Percentiles rank a stretch among this genome's conserved stretches.
Conservation (phyloP, 2,888 invertebrate genomes). For the Congeria kusceri region DNA sequence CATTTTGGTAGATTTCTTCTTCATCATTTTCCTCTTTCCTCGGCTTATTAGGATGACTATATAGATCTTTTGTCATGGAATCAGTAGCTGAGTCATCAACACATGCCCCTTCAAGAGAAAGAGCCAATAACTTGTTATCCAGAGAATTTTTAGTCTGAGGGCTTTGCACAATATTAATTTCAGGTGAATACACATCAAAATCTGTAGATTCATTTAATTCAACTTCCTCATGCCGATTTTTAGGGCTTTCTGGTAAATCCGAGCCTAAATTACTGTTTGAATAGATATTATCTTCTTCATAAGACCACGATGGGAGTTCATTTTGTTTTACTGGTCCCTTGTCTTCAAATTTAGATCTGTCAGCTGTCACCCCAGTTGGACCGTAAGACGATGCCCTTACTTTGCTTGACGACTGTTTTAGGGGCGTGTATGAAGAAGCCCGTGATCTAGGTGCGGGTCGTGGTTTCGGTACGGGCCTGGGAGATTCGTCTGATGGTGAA, state of each 20-base stretch:
- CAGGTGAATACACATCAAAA: too few relatives aligned
- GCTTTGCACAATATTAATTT: background rate
- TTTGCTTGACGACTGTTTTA: background rate
- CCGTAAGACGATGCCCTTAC: background rate
- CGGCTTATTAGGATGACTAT: slow-evolving; percentile 29
- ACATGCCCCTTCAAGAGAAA: slow-evolving; percentile 31
- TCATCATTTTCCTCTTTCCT: slow-evolving; percentile 2
- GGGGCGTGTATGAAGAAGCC: background rate
- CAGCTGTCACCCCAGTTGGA: background rate
- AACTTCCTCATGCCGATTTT: background rate
- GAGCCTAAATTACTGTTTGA: too few relatives aligned
- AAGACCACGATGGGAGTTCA: too few relatives aligned
- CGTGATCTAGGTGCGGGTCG: background rate
- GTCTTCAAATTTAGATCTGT: background rate
- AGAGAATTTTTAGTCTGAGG: background rate
- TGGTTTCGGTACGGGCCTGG: background rate
- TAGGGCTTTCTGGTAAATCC: background rate
- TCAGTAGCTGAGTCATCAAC: slow-evolving; percentile 52
- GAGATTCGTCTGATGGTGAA: too few relatives aligned
- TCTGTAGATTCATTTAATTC: background rate
- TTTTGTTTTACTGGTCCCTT: background rate
- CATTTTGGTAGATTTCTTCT: background rate
- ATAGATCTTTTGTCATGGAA: slow-evolving; percentile 7
- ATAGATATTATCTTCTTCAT: too few relatives aligned
- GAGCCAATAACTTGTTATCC: background rate